A percentile compares a stretch with the other conserved stretches of the same genome.
Evolutionary conservation across 2,113 vertebrate species (phyloP).

Genomic region (Entomyzon cyanotis): DNA sequence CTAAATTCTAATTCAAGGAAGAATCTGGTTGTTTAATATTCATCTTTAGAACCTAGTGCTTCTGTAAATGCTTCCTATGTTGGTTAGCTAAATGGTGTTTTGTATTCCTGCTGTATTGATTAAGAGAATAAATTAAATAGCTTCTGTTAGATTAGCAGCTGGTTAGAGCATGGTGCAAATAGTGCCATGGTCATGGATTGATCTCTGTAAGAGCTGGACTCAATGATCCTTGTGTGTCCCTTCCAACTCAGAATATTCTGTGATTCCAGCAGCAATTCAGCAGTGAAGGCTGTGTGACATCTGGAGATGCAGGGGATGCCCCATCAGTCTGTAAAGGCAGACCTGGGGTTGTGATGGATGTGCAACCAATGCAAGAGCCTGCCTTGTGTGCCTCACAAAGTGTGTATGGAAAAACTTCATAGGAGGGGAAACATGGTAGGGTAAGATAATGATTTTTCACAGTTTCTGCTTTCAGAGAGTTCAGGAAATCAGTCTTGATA

Average conservation of each 20-base stretch:
- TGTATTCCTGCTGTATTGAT: slow-evolving; percentile 1
- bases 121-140: slow-evolving; percentile 12
- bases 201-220: background rate
- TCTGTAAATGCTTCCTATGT: background rate
- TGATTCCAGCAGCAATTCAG: background rate
- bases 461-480: background rate
- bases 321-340: background rate
- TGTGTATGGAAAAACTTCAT: background rate
- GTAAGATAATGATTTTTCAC: background rate
- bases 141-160: background rate
- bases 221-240: background rate
- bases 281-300: background rate
- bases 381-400: background rate
- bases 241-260: background rate
- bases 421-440: background rate
- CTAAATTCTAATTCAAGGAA: background rate
- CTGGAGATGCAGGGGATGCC: background rate
- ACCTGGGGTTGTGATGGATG: background rate
- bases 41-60: background rate
- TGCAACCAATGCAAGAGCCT: background rate
- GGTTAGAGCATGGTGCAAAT: background rate
- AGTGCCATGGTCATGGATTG: background rate
- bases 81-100: slow-evolving; percentile 9
- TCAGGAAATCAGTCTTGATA: background rate
- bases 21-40: background rate